Evolutionary conservation across 2,113 vertebrate species (phyloP), one percentile per base, ranked within the genome.

Genomic region (Garra rufa): DNA sequence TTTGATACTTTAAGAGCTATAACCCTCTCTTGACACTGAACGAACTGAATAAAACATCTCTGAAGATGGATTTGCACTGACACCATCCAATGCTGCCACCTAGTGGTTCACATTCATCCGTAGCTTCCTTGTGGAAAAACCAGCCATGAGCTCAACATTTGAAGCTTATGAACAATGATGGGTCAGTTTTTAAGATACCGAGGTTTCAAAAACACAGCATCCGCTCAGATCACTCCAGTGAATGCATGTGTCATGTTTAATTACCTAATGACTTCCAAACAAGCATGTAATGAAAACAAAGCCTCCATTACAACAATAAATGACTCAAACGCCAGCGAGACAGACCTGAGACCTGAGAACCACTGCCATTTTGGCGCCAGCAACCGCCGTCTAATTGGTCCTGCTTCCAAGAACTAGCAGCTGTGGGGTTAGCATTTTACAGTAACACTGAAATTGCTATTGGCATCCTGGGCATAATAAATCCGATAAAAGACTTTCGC

Each of bases 251-350:
- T 92, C 92, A 93, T 92, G 74, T 59, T 61, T 44, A 69, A 63
- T 24, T 52, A 21, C 26, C 69, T 65, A 91, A 92, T 93, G 89
- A 92, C 92, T 92, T 92, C 88, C 88, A 92, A 90, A 93, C 90
- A 90, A 90, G 88, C 89, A 84, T 89, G 87, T 87, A 90, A 92
- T 91, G 89, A 92, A 91, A 88, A 91, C 87, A 88, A 55, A 86
- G 81, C 83, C 85, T 87, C 89, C 90, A 88, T 91, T 92, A 90
- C 75, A 88, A 76, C 90, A 90, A 92, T 92, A 85, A 91, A 92
- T 93, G 90, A 92, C 91, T 93, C 90, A 93, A 85, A 88, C 82
- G 81, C 86, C 88, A 87, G 86, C 83, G 83, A 87, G 88, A 90
- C 83, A 85, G 88, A 89, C 86, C 89, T 76, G 63, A 91, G 90